Conservation (phyloP, 2,113 vertebrate genomes). For the Tapirus terrestris region DNA sequence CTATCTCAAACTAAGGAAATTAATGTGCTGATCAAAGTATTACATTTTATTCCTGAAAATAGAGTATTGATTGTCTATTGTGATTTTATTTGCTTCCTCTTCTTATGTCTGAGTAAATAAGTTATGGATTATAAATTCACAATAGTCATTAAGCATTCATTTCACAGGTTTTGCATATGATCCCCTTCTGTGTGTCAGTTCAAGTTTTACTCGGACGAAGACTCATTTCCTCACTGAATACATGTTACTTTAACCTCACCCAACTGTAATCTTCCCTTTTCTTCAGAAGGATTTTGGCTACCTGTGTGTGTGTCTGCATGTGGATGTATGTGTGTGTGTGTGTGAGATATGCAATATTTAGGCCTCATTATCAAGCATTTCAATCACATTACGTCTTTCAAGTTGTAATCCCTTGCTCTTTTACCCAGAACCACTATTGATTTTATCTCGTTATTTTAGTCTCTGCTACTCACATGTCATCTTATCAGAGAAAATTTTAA, state of each 20-base stretch:
- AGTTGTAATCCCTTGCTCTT: background rate
- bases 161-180: background rate
- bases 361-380: background rate
- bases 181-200: background rate
- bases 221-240: background rate
- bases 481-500: background rate
- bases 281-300: background rate
- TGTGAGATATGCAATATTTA: background rate
- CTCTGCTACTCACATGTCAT: background rate
- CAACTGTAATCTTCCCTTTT: background rate
- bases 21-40: background rate
- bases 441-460: background rate
- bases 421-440: background rate
- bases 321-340: background rate
- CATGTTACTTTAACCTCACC: background rate
- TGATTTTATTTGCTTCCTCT: background rate
- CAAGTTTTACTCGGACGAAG: background rate
- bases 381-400: background rate
- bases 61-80: background rate
- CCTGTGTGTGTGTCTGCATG: background rate
- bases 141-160: background rate
- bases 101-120: background rate
- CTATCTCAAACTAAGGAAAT: background rate
- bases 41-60: background rate
- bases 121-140: background rate